Conservation (phyloP, 2,113 vertebrate species). For the Actenoides hombroni region DNA sequence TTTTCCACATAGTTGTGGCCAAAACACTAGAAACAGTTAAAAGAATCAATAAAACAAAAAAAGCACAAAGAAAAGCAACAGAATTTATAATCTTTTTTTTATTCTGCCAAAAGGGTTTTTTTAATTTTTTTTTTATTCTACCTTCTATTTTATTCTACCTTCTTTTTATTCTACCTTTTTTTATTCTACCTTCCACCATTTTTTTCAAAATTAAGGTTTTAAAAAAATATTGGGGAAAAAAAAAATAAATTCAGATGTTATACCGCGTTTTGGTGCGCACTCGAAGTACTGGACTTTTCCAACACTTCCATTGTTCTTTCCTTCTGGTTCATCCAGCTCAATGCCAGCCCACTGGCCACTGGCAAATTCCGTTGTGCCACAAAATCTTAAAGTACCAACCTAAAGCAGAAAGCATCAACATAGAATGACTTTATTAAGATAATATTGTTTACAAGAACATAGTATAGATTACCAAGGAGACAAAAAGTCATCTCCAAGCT, state of each 20-base stretch:
- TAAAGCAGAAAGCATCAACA: conserved; percentile 50
- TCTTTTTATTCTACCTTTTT: background rate
- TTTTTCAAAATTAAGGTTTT: background rate
- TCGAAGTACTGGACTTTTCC: conserved; percentile 93
- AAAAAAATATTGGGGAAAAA: background rate
- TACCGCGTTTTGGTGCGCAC: conserved; percentile 87
- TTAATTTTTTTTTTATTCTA: no score
- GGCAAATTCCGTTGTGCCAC: conserved; percentile 92
- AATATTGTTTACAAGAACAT: background rate
- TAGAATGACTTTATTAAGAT: background rate
- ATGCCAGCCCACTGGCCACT: conserved; percentile 95
- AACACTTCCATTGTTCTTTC: conserved; percentile 93
- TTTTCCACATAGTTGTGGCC: background rate
- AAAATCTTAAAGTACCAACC: conserved; percentile 91
- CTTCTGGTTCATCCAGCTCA: conserved; percentile 92
- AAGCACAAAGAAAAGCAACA: background rate
- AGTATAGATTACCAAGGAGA: background rate
- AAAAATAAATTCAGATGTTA: background rate
- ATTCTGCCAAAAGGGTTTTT: no score
- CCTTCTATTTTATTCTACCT: no score
- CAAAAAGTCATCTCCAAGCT: background rate
- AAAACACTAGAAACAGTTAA: background rate
- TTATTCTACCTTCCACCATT: background rate
- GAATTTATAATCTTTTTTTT: background rate
- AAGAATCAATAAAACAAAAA: background rate